These are phyloP conservation scores for Marmota monax DNA, from an alignment of 2,113 vertebrate genomes.

Conservation along the genomic window DNA sequence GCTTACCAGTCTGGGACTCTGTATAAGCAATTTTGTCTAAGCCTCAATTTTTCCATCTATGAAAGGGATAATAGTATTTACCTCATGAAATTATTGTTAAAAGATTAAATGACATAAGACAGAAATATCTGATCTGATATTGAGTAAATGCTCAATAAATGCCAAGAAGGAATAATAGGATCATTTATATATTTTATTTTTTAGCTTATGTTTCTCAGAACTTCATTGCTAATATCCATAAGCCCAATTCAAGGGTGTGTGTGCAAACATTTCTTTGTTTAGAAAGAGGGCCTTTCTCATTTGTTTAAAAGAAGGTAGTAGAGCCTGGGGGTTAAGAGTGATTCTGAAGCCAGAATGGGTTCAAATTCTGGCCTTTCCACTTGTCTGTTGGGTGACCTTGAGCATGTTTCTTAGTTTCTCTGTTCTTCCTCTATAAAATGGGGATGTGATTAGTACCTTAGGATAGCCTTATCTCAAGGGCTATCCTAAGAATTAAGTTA, in stretches of 20 bases:
- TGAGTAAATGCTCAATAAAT: conserved; percentile 10
- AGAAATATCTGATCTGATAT: background rate
- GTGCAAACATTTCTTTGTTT: background rate
- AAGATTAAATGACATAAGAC: background rate
- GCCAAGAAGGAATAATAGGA: background rate
- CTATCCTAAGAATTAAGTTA: conserved; percentile 31
- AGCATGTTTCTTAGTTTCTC: background rate
- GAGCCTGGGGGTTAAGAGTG: background rate
- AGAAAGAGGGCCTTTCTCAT: background rate
- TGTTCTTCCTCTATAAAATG: conserved; percentile 24
- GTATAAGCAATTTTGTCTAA: background rate
- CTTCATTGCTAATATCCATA: background rate
- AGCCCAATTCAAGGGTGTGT: background rate
- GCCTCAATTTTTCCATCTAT: conserved; percentile 33
- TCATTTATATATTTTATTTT: background rate
- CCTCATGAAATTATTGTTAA: background rate
- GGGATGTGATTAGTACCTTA: background rate
- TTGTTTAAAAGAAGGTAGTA: conserved; percentile 1
- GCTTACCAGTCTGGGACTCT: background rate
- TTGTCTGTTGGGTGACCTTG: background rate
- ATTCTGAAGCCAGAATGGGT: conserved; percentile 17
- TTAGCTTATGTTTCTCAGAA: background rate
- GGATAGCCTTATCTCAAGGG: background rate
- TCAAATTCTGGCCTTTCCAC: background rate
- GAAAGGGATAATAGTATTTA: background rate